phyloP scores from a whole-genome alignment of 2,113 vertebrate genomes.

The Meleagris gallopavo region DNA sequence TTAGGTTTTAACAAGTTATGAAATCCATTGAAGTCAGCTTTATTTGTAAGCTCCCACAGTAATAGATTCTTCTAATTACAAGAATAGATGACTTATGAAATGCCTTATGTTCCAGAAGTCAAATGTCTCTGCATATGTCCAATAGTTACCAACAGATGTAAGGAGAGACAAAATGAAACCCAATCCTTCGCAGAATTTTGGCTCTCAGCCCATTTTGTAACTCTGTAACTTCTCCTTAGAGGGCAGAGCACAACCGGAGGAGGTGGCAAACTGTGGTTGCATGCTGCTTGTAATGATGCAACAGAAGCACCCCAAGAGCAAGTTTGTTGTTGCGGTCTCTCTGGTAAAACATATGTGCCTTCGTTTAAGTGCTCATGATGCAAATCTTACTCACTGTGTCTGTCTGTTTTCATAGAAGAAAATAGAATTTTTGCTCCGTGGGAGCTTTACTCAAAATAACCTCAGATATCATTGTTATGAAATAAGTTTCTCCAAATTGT shows the following conservation, averaged over 20 bases:
- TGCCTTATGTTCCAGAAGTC: not conserved
- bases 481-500: not conserved
- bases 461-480: not conserved
- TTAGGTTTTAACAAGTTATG: not conserved
- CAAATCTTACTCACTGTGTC: not conserved
- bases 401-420: not conserved
- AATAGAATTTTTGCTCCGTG: not conserved
- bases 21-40: not conserved
- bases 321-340: not conserved
- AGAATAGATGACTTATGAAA: slow-evolving; percentile 23
- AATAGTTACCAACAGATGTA: not conserved
- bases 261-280: not conserved
- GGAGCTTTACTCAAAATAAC: not conserved
- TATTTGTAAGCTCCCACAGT: not conserved
- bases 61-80: slow-evolving; percentile 4
- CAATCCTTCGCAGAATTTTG: not conserved
- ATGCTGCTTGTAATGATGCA: not conserved
- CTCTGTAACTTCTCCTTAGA: slow-evolving; percentile 26
- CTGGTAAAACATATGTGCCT: not conserved
- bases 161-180: slow-evolving; percentile 20
- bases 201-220: not conserved
- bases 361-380: not conserved
- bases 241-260: not conserved
- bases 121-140: not conserved
- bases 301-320: slow-evolving; percentile 8